phyloP scores from a whole-genome alignment of 1,140 invertebrate genomes.

The Ganaspis sp. region DNA sequence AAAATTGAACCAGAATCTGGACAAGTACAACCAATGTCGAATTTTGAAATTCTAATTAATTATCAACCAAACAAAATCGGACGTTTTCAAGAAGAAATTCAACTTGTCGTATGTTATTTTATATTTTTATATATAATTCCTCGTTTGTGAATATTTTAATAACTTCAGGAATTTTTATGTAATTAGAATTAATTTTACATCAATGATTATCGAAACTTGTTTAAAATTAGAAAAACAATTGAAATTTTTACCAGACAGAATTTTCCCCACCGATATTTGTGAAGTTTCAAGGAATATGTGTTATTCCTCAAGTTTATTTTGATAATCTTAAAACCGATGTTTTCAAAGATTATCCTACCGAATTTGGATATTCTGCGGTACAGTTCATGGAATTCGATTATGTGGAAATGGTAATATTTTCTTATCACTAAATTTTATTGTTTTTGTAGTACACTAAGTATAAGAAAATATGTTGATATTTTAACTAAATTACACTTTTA shows the following conservation, averaged over 20 bases:
- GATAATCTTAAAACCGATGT: constrained; percentile 55
- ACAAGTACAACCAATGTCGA: constrained; percentile 53
- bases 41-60: constrained; percentile 48
- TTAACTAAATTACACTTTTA: too few relatives aligned
- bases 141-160: too few relatives aligned
- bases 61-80: constrained; percentile 47
- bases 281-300: constrained; percentile 63
- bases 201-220: background rate
- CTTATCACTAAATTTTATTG: background rate
- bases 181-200: too few relatives aligned
- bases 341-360: constrained; percentile 44
- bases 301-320: constrained; percentile 69
- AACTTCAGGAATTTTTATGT: too few relatives aligned
- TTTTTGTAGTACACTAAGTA: background rate
- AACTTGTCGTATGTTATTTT: constrained; percentile 13
- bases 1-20: constrained; percentile 55
- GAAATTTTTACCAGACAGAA: constrained; percentile 50
- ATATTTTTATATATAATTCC: too few relatives aligned
- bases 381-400: constrained; percentile 33
- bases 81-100: constrained; percentile 21
- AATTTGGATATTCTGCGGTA: constrained; percentile 57
- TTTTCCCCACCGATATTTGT: constrained; percentile 62
- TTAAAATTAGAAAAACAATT: background rate
- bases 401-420: background rate
- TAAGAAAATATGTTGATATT: too few relatives aligned